Evolutionary conservation across 2,113 vertebrate genomes (phyloP), one percentile per base, ranked within the genome.

Genomic region (Rhabdornis inornatus): DNA sequence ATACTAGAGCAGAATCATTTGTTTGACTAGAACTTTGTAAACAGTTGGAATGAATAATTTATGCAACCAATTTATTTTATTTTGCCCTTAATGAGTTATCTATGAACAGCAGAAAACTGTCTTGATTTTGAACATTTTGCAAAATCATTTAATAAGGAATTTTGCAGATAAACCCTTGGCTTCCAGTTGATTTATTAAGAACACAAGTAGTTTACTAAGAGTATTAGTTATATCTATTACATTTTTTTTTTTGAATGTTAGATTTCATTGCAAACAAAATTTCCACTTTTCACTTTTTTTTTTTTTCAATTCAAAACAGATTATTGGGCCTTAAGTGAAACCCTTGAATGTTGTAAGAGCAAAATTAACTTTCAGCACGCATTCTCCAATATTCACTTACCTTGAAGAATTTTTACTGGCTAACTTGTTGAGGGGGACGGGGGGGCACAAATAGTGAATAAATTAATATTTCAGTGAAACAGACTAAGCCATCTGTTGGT

Each of bases 11-110:
- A 72, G 6, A 24, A 52, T 71, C 35, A 45, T 28, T 52, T 72
- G 18, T 66, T 68, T 76, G 39, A 47, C 53, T 52, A 69, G 22
- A 91, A 50, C 13, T 37, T 2, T 69, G 20, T 44, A 83, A 83
- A 81, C 7, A 50, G 33, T 82, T 92, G 44, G n/a, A 18, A 83
- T 90, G 50, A 81, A 87, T 91, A 89, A 87, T 83, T 69, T 15
- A 68, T 87, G 52, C 35, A 66, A 66, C 22, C 11, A 76, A 20
- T 75, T 91, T 40, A 66, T 63, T 37, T 92, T 59, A 33, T 83
- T 90, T 90, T 83, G 35, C 28, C 47, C 7, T 63, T 82, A 82
- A 76, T 60, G 24, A 13, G 21, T 42, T 93, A 68, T 47, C 44
- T 75, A 24, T 35, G 27, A 87, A 21, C 18, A 87, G 21, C 47